Percentiles rank a stretch among this genome's conserved stretches.
Conservation (phyloP, 2,888 invertebrate species). For the Girardia tigrina region DNA sequence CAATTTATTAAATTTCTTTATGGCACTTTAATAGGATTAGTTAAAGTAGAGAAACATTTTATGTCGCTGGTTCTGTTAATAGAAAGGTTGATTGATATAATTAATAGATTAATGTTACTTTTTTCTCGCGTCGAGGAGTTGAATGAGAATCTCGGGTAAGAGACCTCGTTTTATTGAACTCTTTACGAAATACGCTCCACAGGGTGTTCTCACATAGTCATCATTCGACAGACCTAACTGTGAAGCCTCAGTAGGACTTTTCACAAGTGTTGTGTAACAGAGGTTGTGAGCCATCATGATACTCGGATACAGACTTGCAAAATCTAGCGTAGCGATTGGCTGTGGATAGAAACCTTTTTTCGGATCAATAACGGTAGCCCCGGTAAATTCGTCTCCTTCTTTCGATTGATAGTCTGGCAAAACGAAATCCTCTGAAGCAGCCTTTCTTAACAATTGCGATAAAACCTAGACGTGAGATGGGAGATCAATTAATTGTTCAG, state of each 20-base stretch:
- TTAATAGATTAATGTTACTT: too few relatives aligned
- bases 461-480: not conserved
- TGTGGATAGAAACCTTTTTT: slow-evolving; percentile 85
- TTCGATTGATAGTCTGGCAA: slow-evolving; percentile 74
- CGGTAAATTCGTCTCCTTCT: slow-evolving; percentile 82
- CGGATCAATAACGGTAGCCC: slow-evolving; percentile 98
- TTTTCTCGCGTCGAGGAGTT: slow-evolving; percentile 73
- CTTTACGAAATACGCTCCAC: slow-evolving; percentile 79
- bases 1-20: too few relatives aligned
- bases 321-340: slow-evolving; percentile 96
- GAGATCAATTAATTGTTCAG: not conserved
- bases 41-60: too few relatives aligned
- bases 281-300: slow-evolving; percentile 99
- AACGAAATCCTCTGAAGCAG: slow-evolving; percentile 61
- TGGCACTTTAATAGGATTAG: too few relatives aligned
- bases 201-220: slow-evolving; percentile 74
- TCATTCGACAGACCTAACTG: slow-evolving; percentile 51
- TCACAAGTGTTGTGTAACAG: slow-evolving; percentile 81
- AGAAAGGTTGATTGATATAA: too few relatives aligned
- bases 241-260: slow-evolving; percentile 34
- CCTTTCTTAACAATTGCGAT: not conserved
- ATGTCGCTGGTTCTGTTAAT: too few relatives aligned
- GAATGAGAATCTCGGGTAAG: slow-evolving; percentile 84
- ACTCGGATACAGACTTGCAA: slow-evolving; percentile 95
- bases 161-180: slow-evolving; percentile 70